A percentile compares a stretch with the other conserved stretches of the same genome.
Conservation (phyloP, 2,888 invertebrate species). For the Oligia latruncula region DNA sequence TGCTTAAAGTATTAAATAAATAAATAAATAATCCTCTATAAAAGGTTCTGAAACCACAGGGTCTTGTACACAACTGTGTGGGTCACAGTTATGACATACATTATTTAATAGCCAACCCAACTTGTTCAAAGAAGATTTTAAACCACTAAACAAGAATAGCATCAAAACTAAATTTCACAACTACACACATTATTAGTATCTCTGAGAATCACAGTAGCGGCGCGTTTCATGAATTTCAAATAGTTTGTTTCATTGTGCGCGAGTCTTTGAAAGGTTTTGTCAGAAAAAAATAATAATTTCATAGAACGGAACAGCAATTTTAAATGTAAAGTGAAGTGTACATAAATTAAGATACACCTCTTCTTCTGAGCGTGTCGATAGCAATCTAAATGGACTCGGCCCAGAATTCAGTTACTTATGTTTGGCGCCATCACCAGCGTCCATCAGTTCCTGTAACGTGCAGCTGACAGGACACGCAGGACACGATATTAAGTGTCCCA, state of each 20-base stretch:
- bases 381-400: no score
- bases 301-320: conserved; percentile 1
- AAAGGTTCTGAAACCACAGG: no score
- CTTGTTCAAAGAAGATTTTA: conserved; percentile 20
- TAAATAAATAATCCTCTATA: no score
- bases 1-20: no score
- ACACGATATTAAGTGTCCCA: no score
- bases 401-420: no score
- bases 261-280: conserved; percentile 48
- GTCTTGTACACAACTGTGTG: neutral
- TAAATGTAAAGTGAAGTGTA: neutral
- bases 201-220: conserved; percentile 26
- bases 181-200: conserved; percentile 22
- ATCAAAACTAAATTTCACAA: conserved; percentile 37
- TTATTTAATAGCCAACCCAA: conserved; percentile 16
- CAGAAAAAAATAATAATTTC: conserved; percentile 20
- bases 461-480: no score
- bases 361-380: no score
- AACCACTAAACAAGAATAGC: conserved; percentile 27
- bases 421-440: no score
- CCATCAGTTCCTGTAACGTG: no score
- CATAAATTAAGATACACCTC: conserved; percentile 2
- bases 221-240: conserved; percentile 54
- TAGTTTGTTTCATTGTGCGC: conserved; percentile 45
- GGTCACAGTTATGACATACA: neutral